phyloP scores from a whole-genome alignment of 1,140 invertebrate genomes.

The Monomorium pharaonis region DNA sequence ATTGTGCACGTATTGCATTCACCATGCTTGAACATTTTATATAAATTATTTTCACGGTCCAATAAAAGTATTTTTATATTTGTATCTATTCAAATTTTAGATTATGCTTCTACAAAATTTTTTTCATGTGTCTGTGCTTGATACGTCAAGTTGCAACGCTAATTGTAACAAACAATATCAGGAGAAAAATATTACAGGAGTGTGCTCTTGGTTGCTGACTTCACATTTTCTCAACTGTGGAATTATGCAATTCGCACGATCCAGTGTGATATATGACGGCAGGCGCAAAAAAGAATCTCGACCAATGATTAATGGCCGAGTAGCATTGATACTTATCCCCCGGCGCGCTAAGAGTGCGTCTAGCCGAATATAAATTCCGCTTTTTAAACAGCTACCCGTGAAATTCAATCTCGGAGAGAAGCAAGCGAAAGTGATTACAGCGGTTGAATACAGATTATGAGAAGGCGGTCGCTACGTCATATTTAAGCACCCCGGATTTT shows the following conservation, averaged over 20 bases:
- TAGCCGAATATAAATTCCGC: constrained; percentile 63
- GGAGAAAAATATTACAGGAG: background rate
- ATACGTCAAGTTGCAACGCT: constrained; percentile 16
- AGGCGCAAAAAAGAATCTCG: constrained; percentile 41
- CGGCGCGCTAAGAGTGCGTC: background rate
- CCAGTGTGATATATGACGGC: constrained; percentile 23
- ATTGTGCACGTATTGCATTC: too few relatives aligned
- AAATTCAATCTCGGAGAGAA: constrained; percentile 34
- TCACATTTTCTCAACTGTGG: constrained; percentile 53
- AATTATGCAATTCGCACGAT: constrained; percentile 65
- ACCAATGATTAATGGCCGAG: constrained; percentile 62
- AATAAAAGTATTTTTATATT: too few relatives aligned
- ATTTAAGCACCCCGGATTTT: constrained; percentile 46
- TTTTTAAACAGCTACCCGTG: constrained; percentile 33
- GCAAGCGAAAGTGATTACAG: constrained; percentile 56
- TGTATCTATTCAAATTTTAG: too few relatives aligned
- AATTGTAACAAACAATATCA: constrained; percentile 13
- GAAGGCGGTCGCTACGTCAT: constrained; percentile 16
- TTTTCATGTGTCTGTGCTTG: background rate
- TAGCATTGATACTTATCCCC: constrained; percentile 58
- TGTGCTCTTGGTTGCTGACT: constrained; percentile 40
- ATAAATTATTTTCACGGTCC: too few relatives aligned
- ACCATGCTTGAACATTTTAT: too few relatives aligned
- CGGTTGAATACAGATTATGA: constrained; percentile 50
- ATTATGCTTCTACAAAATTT: too few relatives aligned